Percentiles rank a stretch among this genome's conserved stretches.
phyloP scores from a whole-genome alignment of 2,113 vertebrate genomes.

The Phainopepla nitens region DNA sequence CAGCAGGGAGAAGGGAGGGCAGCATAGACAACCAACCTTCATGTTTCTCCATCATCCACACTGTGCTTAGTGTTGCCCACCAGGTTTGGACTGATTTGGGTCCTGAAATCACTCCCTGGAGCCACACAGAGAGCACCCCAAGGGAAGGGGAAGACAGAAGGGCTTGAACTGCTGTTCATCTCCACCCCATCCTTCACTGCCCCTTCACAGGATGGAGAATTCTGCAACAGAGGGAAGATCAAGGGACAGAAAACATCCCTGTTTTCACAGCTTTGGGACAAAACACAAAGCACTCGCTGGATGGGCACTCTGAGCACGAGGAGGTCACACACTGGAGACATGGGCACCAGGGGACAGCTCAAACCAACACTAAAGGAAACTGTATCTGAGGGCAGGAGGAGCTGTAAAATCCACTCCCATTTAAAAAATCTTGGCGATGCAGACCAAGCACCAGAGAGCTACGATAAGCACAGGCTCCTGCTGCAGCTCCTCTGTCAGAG shows the following conservation, averaged over 20 bases:
- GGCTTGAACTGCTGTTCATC: background rate
- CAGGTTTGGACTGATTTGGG: background rate
- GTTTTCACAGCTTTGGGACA: background rate
- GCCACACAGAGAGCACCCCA: background rate
- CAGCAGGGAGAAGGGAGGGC: background rate
- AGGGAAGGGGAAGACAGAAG: background rate
- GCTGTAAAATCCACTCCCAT: background rate
- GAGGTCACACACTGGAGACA: background rate
- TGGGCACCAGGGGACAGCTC: background rate
- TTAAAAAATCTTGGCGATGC: background rate
- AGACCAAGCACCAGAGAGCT: accelerated
- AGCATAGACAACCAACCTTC: background rate
- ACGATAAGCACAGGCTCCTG: background rate
- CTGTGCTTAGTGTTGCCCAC: accelerated
- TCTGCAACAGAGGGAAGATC: background rate
- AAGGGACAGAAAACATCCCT: background rate
- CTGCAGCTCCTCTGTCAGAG: accelerated
- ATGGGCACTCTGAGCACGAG: background rate
- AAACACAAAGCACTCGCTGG: background rate
- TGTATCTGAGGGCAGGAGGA: background rate
- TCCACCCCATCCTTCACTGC: background rate
- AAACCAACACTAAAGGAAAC: background rate
- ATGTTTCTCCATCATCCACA: background rate
- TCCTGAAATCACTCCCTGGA: background rate
- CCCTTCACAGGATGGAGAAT: background rate